Evolutionary conservation across 2,888 invertebrate genomes (phyloP).

Genomic region (Thera obeliscata): DNA sequence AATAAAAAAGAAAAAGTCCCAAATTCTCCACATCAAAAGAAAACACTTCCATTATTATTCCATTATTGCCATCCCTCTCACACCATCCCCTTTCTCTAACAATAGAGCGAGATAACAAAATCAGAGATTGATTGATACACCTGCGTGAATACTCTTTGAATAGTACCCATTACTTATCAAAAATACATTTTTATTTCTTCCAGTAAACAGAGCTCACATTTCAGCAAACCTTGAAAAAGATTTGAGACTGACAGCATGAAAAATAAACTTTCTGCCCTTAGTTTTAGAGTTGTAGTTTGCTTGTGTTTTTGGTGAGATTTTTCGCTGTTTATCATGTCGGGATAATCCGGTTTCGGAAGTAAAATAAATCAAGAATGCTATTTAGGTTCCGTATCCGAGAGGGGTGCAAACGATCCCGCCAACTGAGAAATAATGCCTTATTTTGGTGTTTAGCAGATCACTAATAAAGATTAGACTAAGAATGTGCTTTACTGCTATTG

Average conservation of each 20-base stretch:
- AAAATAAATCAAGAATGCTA: conserved; percentile 44
- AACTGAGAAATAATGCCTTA: conserved; percentile 27
- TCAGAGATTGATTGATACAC: conserved; percentile 62
- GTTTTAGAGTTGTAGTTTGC: conserved; percentile 23
- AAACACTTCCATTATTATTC: conserved; percentile 46
- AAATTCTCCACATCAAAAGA: conserved; percentile 28
- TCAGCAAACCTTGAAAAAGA: conserved; percentile 7
- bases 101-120: conserved; percentile 48
- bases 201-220: conserved; percentile 22
- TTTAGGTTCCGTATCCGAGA: conserved; percentile 37
- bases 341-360: conserved; percentile 41
- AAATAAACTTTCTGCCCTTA: conserved; percentile 12
- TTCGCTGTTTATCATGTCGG: conserved; percentile 40
- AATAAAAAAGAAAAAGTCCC: conserved; percentile 26
- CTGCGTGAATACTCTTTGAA: conserved; percentile 52
- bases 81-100: conserved; percentile 23
- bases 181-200: conserved; percentile 25
- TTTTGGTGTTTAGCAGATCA: conserved; percentile 2
- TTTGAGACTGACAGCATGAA: background rate
- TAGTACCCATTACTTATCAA: conserved; percentile 42
- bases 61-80: conserved; percentile 44
- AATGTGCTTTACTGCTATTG: background rate
- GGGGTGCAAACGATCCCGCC: conserved; percentile 30
- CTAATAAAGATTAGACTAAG: background rate
- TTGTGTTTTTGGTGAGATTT: conserved; percentile 21